phyloP scores from a whole-genome alignment of 2,113 vertebrate species.

The Isurus oxyrinchus region DNA sequence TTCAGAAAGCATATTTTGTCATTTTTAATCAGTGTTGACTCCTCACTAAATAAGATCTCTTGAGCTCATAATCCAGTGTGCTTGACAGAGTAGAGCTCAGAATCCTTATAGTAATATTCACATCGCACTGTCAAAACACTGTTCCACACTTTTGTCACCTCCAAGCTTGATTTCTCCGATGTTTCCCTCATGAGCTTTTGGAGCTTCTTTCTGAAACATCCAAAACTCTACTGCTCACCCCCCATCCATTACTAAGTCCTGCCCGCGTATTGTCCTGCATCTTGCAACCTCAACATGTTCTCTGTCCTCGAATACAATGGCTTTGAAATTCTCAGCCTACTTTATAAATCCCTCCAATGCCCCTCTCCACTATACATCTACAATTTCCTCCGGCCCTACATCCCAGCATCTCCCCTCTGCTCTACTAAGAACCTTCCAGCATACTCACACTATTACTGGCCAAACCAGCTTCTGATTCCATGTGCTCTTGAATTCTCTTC shows the following conservation, averaged over 20 bases:
- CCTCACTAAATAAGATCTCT: not conserved
- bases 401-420: no score
- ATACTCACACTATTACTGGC: not conserved
- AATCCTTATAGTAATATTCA: not conserved
- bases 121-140: not conserved
- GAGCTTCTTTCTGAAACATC: not conserved
- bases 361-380: not conserved
- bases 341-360: not conserved
- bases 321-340: not conserved
- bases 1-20: not conserved
- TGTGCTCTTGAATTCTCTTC: not conserved
- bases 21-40: not conserved
- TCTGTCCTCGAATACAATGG: not conserved
- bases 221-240: not conserved
- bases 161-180: not conserved
- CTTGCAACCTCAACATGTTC: not conserved
- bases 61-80: not conserved
- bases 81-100: not conserved
- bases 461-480: not conserved
- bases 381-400: not conserved
- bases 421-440: no score
- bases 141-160: not conserved
- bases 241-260: no score
- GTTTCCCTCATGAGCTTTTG: not conserved
- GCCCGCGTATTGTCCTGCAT: not conserved